Percentiles rank a stretch among this genome's conserved stretches.
Evolutionary conservation across 2,888 invertebrate species (phyloP).

Genomic region (Tipula lateralis): DNA sequence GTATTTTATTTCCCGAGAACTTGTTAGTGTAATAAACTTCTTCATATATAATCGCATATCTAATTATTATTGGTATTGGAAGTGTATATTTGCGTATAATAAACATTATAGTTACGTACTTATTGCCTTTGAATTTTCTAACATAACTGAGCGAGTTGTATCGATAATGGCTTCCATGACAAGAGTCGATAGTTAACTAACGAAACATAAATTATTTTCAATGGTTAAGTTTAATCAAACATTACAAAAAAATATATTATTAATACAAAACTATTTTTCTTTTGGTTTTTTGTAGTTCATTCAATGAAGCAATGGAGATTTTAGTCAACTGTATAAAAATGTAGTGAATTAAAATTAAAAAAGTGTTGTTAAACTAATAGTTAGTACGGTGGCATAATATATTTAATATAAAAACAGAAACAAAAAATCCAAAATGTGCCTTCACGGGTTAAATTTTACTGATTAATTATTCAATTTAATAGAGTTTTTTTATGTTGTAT

Average conservation of each 20-base stretch:
- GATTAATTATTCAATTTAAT: constrained; percentile 11
- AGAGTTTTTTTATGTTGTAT: not conserved
- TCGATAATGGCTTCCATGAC: not conserved
- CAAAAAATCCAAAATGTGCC: not conserved
- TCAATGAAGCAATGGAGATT: not conserved
- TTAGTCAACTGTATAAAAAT: not conserved
- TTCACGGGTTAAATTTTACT: not conserved
- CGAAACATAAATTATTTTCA: not conserved
- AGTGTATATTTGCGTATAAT: no score
- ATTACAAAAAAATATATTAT: not conserved
- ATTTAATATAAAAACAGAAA: not conserved
- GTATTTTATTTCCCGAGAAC: not conserved
- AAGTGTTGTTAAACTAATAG: not conserved
- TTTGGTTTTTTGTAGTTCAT: not conserved
- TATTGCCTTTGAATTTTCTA: not conserved
- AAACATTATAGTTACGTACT: no score
- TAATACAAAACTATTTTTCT: not conserved
- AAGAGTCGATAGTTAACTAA: not conserved
- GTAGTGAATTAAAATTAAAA: not conserved
- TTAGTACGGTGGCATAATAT: no score
- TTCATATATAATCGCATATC: not conserved
- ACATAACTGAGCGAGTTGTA: not conserved
- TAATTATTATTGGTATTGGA: not conserved
- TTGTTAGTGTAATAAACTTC: not conserved
- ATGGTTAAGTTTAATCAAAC: not conserved